phyloP scores from a whole-genome alignment of 2,797 vertebrate species.

The Sebastes vulpes region DNA sequence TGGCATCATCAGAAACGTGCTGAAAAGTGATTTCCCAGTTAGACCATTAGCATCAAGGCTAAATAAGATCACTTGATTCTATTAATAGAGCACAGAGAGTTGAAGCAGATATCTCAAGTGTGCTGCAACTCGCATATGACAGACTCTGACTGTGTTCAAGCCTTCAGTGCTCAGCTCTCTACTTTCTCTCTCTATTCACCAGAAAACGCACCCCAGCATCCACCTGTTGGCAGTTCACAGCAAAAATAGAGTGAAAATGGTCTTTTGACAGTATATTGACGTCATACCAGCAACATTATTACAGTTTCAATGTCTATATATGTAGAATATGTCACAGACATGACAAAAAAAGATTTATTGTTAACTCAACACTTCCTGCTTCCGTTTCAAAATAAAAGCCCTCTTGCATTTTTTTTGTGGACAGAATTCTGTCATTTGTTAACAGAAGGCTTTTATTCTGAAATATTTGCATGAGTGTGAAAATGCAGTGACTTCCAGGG shows the following conservation, averaged over 20 bases:
- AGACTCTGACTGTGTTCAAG: neutral
- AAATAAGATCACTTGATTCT: neutral
- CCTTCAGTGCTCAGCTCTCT: neutral
- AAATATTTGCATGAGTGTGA: too few relatives aligned
- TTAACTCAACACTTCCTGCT: too few relatives aligned
- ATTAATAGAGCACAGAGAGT: neutral
- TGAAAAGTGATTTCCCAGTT: neutral
- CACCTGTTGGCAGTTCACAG: neutral
- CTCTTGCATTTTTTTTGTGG: accelerated
- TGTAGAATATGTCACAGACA: too few relatives aligned
- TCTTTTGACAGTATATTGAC: too few relatives aligned
- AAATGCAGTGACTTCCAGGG: too few relatives aligned
- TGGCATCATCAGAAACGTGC: neutral
- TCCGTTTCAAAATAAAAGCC: too few relatives aligned
- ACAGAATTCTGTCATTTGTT: too few relatives aligned
- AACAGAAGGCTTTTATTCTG: too few relatives aligned
- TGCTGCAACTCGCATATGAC: neutral
- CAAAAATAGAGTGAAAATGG: too few relatives aligned
- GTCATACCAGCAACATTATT: too few relatives aligned
- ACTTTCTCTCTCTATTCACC: neutral
- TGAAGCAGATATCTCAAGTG: neutral
- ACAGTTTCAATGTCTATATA: too few relatives aligned
- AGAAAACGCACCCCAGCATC: neutral
- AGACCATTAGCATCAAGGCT: neutral
- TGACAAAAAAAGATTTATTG: too few relatives aligned